Conservation (phyloP, 2,797 vertebrate genomes). For the Furcifer pardalis region DNA sequence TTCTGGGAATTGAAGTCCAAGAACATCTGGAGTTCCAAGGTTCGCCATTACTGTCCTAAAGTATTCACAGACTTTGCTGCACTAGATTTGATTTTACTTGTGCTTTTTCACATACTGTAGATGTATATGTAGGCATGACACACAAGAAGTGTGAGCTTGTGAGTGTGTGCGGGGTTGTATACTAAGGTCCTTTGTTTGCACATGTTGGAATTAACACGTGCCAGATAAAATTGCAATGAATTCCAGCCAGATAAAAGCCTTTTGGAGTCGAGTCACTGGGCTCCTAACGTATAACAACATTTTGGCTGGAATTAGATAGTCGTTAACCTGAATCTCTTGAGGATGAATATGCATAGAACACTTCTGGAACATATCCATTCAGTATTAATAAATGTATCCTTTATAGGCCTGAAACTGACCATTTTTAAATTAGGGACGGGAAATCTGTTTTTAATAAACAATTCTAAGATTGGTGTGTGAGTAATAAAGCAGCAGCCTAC, state of each 20-base stretch:
- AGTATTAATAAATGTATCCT: slow-evolving; percentile 3
- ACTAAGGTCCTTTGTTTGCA: background rate
- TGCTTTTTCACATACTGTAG: background rate
- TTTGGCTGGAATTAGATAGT: slow-evolving; percentile 12
- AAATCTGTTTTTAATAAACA: background rate
- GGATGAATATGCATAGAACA: background rate
- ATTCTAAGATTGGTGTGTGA: slow-evolving; percentile 1
- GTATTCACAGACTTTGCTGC: background rate
- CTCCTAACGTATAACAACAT: background rate
- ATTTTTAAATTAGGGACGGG: slow-evolving; percentile 5
- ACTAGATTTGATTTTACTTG: background rate
- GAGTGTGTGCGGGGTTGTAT: slow-evolving; percentile 1
- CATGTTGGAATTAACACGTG: background rate
- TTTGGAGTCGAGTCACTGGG: background rate
- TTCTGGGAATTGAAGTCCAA: too few relatives aligned
- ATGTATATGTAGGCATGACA: background rate
- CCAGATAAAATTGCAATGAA: slow-evolving; percentile 1
- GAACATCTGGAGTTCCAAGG: too few relatives aligned
- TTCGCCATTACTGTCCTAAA: too few relatives aligned
- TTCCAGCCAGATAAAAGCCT: slow-evolving; percentile 25
- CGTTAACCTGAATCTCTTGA: slow-evolving; percentile 37
- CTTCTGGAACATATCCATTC: background rate
- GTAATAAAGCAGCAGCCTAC: slow-evolving; percentile 11
- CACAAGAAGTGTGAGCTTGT: rapidly evolving
- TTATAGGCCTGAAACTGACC: background rate